A percentile compares a stretch with the other conserved stretches of the same genome.
Conservation (phyloP, 30 jellyfish, hydroid and myxozoan genomes). For the Cassiopea xamachana region DNA sequence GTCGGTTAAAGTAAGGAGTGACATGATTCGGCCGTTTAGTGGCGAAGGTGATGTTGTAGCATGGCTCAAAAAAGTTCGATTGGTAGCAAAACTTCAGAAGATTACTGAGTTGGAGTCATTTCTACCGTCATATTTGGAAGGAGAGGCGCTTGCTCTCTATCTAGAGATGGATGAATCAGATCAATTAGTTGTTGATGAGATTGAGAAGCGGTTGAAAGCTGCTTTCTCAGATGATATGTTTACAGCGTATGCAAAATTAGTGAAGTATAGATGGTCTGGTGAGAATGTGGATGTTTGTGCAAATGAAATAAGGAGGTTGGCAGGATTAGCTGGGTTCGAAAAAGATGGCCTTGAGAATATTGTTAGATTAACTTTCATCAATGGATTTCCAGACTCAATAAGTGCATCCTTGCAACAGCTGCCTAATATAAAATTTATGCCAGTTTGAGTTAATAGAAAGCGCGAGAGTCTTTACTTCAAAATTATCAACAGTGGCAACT, state of each 20-base stretch:
- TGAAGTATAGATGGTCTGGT: constrained; percentile 14
- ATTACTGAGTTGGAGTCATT: constrained; percentile 34
- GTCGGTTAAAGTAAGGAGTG: constrained; percentile 2
- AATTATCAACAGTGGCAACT: constrained; percentile 5
- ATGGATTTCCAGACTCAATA: constrained; percentile 10
- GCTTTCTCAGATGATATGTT: constrained; percentile 28
- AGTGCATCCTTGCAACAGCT: constrained; percentile 3
- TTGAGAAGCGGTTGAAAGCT: not conserved
- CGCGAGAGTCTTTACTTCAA: not conserved
- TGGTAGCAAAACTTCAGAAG: constrained; percentile 31
- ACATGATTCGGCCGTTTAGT: constrained; percentile 10
- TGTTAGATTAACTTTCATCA: constrained; percentile 5
- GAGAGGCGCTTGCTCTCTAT: constrained; percentile 52
- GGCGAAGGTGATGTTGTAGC: constrained; percentile 27
- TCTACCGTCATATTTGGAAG: constrained; percentile 32
- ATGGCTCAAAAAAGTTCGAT: constrained; percentile 37
- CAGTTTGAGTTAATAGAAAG: constrained; percentile 1
- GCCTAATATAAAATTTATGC: not conserved
- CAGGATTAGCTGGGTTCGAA: constrained; percentile 21
- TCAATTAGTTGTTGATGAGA: constrained; percentile 1
- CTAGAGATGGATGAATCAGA: constrained; percentile 7
- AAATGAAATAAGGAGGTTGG: constrained; percentile 26
- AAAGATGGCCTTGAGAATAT: constrained; percentile 20
- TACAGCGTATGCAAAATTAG: constrained; percentile 27
- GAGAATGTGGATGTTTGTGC: constrained; percentile 29